Percentiles rank a stretch among this genome's conserved stretches.
phyloP scores from a whole-genome alignment of 2,888 invertebrate species.

The Acanthosepion lycidas region DNA sequence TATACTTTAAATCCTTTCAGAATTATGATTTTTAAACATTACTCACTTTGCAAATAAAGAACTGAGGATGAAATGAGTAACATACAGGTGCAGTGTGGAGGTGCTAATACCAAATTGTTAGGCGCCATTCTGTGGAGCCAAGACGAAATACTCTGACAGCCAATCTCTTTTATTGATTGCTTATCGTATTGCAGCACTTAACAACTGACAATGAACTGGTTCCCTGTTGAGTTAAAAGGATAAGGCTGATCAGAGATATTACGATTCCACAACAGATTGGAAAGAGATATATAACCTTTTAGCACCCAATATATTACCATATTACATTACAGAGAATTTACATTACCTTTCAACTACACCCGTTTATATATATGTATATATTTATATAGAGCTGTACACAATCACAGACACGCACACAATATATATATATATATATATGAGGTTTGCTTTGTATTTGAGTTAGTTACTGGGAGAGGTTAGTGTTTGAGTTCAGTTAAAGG shows the following conservation, averaged over 20 bases:
- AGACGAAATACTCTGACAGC: background rate
- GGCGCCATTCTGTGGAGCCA: background rate
- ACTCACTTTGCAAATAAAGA: background rate
- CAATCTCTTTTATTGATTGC: conserved; percentile 33
- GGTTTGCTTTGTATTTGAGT: no score
- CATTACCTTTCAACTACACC: background rate
- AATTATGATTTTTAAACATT: background rate
- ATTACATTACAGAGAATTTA: background rate
- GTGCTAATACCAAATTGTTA: conserved; percentile 6
- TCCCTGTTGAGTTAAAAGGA: conserved; percentile 8
- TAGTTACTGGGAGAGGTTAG: no score
- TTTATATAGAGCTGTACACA: no score
- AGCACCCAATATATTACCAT: background rate
- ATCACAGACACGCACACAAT: no score
- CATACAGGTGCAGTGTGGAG: background rate
- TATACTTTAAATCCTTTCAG: background rate
- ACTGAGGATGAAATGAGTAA: background rate
- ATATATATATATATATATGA: no score
- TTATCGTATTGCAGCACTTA: background rate
- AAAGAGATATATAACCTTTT: conserved; percentile 6
- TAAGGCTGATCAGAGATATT: background rate
- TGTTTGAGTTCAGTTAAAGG: no score
- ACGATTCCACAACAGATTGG: background rate
- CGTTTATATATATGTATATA: no score
- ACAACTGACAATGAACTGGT: conserved; percentile 21